Percentiles rank a stretch among this genome's conserved stretches.
phyloP scores from a whole-genome alignment of 2,797 vertebrate species.

The Gymnothorax reevesii region DNA sequence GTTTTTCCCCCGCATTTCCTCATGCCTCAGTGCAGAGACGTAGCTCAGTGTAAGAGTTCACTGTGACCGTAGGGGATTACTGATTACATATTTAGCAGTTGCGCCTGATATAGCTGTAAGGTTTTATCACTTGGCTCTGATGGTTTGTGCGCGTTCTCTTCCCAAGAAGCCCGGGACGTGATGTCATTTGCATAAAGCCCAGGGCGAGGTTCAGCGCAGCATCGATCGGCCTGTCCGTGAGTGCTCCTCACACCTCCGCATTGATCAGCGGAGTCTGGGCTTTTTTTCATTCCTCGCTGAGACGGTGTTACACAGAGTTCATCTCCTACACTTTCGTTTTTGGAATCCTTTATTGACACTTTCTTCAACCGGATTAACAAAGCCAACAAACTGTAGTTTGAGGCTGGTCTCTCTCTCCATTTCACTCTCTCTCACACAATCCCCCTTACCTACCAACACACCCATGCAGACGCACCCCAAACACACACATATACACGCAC shows the following conservation, averaged over 20 bases:
- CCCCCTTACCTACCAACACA: background rate
- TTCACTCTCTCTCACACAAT: background rate
- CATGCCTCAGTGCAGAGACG: background rate
- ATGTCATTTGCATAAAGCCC: slow-evolving; percentile 99
- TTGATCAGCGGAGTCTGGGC: background rate
- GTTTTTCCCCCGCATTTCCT: background rate
- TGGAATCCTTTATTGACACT: background rate
- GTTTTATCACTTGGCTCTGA: slow-evolving; percentile 91
- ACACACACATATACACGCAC: background rate
- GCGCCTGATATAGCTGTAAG: slow-evolving; percentile 89
- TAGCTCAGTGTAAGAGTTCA: slow-evolving; percentile 69
- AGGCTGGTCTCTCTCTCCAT: background rate
- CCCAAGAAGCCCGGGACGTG: slow-evolving; percentile 89
- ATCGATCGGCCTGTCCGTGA: slow-evolving; percentile 96
- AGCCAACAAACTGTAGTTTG: background rate
- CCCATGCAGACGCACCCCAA: no score
- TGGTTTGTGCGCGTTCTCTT: slow-evolving; percentile 92
- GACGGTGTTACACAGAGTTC: background rate
- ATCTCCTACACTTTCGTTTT: background rate
- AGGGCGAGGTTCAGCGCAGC: slow-evolving; percentile 99
- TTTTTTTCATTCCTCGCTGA: background rate
- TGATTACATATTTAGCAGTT: slow-evolving; percentile 94
- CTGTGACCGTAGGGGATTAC: slow-evolving; percentile 81
- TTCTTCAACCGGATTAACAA: background rate
- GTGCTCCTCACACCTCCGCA: background rate